Conservation (phyloP, 2,888 invertebrate species). For the Eurytoma californica region DNA sequence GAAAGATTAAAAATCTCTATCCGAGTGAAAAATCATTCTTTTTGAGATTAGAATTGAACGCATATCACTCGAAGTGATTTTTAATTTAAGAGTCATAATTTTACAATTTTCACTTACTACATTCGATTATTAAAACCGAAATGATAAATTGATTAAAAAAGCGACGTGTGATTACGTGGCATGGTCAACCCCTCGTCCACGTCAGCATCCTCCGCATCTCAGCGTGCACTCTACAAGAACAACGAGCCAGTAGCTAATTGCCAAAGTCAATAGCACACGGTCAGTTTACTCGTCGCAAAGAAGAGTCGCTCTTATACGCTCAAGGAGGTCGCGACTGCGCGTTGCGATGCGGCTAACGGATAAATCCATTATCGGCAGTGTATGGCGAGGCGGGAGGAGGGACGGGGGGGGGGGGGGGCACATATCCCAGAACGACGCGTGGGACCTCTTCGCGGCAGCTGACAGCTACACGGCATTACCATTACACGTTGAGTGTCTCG, state of each 20-base stretch:
- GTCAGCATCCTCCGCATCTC: background rate
- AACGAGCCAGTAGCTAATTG: conserved; percentile 14
- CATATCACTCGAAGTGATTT: too few relatives aligned
- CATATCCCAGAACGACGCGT: conserved; percentile 53
- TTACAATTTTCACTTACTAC: too few relatives aligned
- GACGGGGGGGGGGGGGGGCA: background rate
- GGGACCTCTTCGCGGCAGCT: conserved; percentile 54
- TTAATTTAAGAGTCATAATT: too few relatives aligned
- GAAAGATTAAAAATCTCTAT: too few relatives aligned
- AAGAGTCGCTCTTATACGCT: background rate
- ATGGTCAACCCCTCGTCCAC: too few relatives aligned
- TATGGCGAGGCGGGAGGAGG: background rate
- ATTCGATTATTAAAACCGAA: too few relatives aligned
- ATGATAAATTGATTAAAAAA: too few relatives aligned
- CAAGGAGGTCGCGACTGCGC: conserved; percentile 1
- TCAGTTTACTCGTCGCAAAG: background rate
- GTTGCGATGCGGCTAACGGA: conserved; percentile 54
- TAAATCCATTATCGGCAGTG: conserved; percentile 62
- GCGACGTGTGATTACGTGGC: too few relatives aligned
- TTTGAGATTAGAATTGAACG: too few relatives aligned
- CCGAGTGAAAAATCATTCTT: too few relatives aligned
- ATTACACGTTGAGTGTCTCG: conserved; percentile 58
- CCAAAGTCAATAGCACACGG: conserved; percentile 20
- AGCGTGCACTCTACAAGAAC: background rate
- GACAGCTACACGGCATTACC: conserved; percentile 62